Evolutionary conservation across 2,888 invertebrate genomes (phyloP).

Genomic region (Entomobrya proxima): DNA sequence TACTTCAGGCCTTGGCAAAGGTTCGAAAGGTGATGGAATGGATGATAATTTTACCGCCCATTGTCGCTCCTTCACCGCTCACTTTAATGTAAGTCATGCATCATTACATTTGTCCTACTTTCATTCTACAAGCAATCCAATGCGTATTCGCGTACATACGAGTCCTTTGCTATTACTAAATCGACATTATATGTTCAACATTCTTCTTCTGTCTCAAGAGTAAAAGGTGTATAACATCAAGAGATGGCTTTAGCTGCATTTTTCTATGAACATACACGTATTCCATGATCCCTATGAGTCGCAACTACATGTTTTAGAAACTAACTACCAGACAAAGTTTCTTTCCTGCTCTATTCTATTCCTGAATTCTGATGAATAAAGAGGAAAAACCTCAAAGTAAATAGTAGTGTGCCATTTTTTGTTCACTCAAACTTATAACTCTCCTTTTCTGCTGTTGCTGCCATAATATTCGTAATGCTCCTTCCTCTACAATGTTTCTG

Average conservation of each 20-base stretch:
- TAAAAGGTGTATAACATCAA: too few relatives aligned
- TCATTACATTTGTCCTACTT: slow-evolving; percentile 61
- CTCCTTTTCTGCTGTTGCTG: background rate
- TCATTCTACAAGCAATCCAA: background rate
- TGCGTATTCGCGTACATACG: background rate
- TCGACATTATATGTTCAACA: too few relatives aligned
- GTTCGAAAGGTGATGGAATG: slow-evolving; percentile 78
- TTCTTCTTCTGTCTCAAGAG: too few relatives aligned
- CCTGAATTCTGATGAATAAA: slow-evolving; percentile 10
- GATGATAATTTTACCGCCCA: slow-evolving; percentile 82
- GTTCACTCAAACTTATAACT: background rate
- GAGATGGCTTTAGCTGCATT: too few relatives aligned
- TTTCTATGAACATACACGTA: background rate
- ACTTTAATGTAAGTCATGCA: slow-evolving; percentile 75
- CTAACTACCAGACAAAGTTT: slow-evolving; percentile 13
- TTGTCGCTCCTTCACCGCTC: slow-evolving; percentile 81
- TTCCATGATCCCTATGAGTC: background rate
- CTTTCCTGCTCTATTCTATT: slow-evolving; percentile 2
- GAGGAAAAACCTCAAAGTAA: slow-evolving; percentile 55
- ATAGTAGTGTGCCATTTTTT: slow-evolving; percentile 22
- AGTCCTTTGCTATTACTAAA: background rate
- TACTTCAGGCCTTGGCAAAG: slow-evolving; percentile 71
- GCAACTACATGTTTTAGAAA: background rate
- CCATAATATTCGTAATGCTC: background rate
- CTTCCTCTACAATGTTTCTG: background rate